Base-by-base conservation (phyloP, 2,113 vertebrate genomes). In the Larimichthys polyactis region DNA sequence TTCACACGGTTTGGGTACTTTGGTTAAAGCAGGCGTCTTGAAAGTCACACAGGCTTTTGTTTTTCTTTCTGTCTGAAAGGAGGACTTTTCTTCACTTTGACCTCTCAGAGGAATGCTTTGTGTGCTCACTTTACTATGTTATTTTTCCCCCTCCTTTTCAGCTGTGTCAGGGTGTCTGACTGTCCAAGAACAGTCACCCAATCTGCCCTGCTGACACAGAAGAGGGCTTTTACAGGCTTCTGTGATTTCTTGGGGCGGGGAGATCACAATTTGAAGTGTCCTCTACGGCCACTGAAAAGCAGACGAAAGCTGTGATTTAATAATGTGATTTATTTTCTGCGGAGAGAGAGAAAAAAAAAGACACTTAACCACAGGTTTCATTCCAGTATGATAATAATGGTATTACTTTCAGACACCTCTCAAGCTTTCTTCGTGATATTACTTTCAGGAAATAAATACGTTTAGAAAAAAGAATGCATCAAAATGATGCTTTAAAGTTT, bases 11-110 rank as follows among this genome's bases (percentile, higher is more conserved):
- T 83, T 79, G 83, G 79, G 46, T 75, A 66, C 78, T 83, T 87
- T 82, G 82, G 87, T 86, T 70, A 68, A 88, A 86, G 82, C 57
- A 68, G 81, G 46, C 57, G 3, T 89, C 78, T 58, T 93, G 87
- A 93, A 91, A 94, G 87, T 85, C 69, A 59, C 19, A 3, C 64
- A 83, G 92, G 86, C 68, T 86, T 92, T 86, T 90, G 70, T 91
- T 82, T 89, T 84, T 90, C 74, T 83, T 82, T 87, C 71, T 57
- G 59, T 71, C 71, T 93, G 85, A 93, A 91, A 87, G 79, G 63
- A 7, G 49, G 20, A 72, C 80, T 86, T 92, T 86, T 91, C 81
- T 90, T 89, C 17, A 24, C 82, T 89, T 84, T 91, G 90, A 93
- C 90, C 92, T 94, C 88, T 89, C 67, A 63, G 71, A 78, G 76